Conservation (phyloP, 2,797 vertebrate genomes). For the Epinephelus malabaricus region DNA sequence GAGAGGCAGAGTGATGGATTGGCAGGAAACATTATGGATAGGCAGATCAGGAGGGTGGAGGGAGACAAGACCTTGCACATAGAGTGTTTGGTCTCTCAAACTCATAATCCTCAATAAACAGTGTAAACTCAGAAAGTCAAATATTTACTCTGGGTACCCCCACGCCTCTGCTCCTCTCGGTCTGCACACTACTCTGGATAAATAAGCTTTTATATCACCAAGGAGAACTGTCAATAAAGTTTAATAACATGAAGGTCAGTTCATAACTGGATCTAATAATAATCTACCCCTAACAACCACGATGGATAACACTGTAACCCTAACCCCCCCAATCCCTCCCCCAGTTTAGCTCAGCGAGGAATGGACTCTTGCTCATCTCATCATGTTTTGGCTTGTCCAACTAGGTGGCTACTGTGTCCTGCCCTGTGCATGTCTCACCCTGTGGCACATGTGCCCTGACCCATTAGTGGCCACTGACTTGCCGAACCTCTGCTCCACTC, state of each 20-base stretch:
- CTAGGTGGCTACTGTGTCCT: neutral
- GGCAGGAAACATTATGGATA: constrained; percentile 11
- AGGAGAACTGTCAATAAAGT: constrained; percentile 42
- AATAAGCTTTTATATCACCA: constrained; percentile 61
- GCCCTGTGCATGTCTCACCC: neutral
- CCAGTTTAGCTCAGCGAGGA: constrained; percentile 7
- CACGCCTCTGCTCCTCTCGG: constrained; percentile 20
- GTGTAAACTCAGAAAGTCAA: constrained; percentile 71
- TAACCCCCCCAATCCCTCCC: no score
- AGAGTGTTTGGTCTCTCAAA: constrained; percentile 49
- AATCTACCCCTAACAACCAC: constrained; percentile 28
- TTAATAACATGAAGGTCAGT: constrained; percentile 53
- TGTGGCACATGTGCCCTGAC: no score
- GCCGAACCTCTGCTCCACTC: neutral
- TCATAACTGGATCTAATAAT: constrained; percentile 53
- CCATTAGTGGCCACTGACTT: neutral
- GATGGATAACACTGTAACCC: neutral
- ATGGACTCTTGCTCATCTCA: constrained; percentile 4
- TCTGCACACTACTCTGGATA: constrained; percentile 51
- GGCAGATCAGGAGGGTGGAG: constrained; percentile 14
- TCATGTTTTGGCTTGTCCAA: neutral
- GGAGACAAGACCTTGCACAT: constrained; percentile 26
- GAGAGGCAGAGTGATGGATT: constrained; percentile 31
- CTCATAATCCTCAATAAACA: constrained; percentile 76
- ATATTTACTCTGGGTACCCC: constrained; percentile 67